Base-by-base conservation (phyloP, 64 coral and sea anemone species). In the Dendronephthya gigantea region DNA sequence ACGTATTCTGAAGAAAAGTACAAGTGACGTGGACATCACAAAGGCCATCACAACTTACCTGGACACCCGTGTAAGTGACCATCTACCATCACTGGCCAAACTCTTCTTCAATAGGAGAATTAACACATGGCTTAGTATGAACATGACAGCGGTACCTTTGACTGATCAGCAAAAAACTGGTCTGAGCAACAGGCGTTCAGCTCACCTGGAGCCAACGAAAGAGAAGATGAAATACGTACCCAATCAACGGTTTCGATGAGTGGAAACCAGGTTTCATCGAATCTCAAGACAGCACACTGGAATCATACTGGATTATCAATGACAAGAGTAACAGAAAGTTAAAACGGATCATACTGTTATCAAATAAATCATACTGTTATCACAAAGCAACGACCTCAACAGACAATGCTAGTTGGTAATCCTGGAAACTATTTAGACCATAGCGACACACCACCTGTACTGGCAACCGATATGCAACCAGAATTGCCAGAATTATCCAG, bases 271-370 rank as follows among this genome's bases (percentile, higher is more conserved):
- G 84, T 19, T 87, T 49, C 34, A 47, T 85, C 15, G 25, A 82
- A 36, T 17, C 29, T 17, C 34, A 86, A n/a, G 30, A 89, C 33
- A 68, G 3, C 30, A 5, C 85, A 48, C 85, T 85, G 76, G 82
- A 84, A 31, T 91, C 82, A 29, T 87, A 87, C 59, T 91, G 90
- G 90, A 88, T 84, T 13, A 36, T 82, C 47, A 88, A 88, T 19
- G 35, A 85, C 9, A 41, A 88, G 23, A 92, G 4, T 30, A 85
- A 85, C 68, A 69, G 90, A 88, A 56, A 68, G 48, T 41, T 85
- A 15, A 82, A 82, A 59, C 35, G 82, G 19, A 92, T 88, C 43
- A 84, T 31, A 39, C 83, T 85, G 83, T 87, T 81, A 83, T 91
- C 59, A 91, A 91, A 35, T n/a, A n/a, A n/a, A n/a, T n/a, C n/a